A percentile compares a stretch with the other conserved stretches of the same genome.
Evolutionary conservation across 1,140 invertebrate genomes (phyloP).

Genomic region (Chionoecetes opilio): DNA sequence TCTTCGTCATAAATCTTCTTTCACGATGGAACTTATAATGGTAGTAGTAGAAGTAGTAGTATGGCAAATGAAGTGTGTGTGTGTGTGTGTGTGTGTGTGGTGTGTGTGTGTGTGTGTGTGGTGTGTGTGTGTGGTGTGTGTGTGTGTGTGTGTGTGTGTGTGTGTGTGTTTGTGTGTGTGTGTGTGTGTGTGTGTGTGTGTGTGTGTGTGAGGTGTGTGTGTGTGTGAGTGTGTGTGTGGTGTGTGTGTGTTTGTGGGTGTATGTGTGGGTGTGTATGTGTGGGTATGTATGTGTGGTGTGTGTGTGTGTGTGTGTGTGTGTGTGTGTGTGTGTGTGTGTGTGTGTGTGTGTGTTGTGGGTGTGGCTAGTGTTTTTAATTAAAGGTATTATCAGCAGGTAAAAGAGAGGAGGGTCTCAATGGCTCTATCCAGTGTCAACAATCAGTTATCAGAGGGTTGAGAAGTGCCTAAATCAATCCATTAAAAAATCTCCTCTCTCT

Average conservation of each 20-base stretch:
- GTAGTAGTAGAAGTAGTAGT: background rate
- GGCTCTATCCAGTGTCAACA: background rate
- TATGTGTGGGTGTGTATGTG: background rate
- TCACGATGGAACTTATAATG: background rate
- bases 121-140: too few relatives aligned
- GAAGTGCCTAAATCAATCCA: background rate
- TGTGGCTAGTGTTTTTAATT: background rate
- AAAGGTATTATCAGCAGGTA: background rate
- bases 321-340: too few relatives aligned
- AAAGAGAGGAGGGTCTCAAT: background rate
- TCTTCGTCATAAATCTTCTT: too few relatives aligned
- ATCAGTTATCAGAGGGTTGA: background rate
- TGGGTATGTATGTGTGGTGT: background rate
- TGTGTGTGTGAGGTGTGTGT: too few relatives aligned
- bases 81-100: too few relatives aligned
- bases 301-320: too few relatives aligned
- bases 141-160: too few relatives aligned
- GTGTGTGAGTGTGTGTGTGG: too few relatives aligned
- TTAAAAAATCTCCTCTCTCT: background rate
- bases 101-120: too few relatives aligned
- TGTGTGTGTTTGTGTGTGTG: too few relatives aligned
- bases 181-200: background rate
- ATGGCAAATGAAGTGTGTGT: too few relatives aligned
- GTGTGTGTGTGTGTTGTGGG: background rate
- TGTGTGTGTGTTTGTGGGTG: too few relatives aligned